Conservation (phyloP, 2,113 vertebrate species). For the Heterochromis multidens region DNA sequence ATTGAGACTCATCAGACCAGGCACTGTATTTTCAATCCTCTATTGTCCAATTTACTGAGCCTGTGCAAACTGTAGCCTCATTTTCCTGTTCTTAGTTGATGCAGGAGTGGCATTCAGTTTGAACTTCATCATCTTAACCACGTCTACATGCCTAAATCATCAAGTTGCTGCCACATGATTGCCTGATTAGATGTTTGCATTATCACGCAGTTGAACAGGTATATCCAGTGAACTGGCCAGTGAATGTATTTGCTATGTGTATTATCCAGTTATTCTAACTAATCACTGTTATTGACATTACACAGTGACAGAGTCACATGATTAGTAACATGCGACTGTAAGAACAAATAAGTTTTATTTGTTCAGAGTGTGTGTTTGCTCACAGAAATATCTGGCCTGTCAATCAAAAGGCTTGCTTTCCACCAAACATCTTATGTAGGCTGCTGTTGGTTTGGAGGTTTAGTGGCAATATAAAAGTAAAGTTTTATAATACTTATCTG, state of each 20-base stretch:
- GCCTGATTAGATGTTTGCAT: neutral
- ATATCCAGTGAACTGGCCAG: neutral
- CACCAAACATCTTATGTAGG: neutral
- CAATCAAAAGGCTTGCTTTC: neutral
- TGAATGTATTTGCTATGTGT: neutral
- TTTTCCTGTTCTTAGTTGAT: neutral
- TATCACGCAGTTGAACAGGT: neutral
- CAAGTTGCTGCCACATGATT: neutral
- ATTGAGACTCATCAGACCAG: neutral
- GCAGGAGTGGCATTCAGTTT: neutral
- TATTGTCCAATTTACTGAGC: neutral
- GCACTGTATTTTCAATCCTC: neutral
- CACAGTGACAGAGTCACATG: conserved; percentile 3
- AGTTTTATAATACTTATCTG: neutral
- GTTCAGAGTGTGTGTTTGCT: neutral
- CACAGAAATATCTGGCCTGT: conserved; percentile 2
- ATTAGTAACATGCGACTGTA: neutral
- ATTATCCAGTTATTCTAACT: neutral
- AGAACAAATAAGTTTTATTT: conserved; percentile 1
- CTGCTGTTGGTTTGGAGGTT: neutral
- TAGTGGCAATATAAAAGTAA: neutral
- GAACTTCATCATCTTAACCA: neutral
- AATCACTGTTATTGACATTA: conserved; percentile 3
- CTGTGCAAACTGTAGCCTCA: neutral
- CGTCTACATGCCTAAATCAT: neutral